Evolutionary conservation across 1,140 invertebrate species (phyloP), one percentile per base, ranked within the genome.

Genomic region (Drosophila pachea): DNA sequence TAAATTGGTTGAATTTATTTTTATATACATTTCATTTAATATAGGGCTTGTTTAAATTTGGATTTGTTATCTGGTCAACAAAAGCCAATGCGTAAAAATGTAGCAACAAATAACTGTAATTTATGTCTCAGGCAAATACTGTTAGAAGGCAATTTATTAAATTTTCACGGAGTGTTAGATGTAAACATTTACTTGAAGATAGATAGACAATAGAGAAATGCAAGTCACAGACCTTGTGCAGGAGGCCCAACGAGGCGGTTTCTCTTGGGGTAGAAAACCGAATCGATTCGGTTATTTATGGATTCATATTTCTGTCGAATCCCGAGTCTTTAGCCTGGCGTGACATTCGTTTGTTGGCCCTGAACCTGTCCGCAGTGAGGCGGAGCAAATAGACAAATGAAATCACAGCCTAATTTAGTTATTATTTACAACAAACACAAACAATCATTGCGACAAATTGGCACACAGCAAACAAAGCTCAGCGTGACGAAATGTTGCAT

Each of bases 381-480:
- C 22, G 22, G 22, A 22, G 22, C 22, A 22, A 35, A 52, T 53
- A 52, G 4, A 55, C 32, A 68, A 69, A 64, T 60, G 45, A 78
- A 83, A 73, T 78, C 64, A 53, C 49, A 55, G 76, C 62, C 76
- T 84, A 84, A 83, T 84, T 83, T 84, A 73, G 76, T 84, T 77
- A 73, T 74, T 83, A 77, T 83, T 75, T 78, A 78, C 68, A 76
- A 65, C 67, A 83, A 84, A 83, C 76, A 83, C 62, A 73, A 43
- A 43, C 65, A 84, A 70, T 70, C 76, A 73, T 56, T 66, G 67
- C 63, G 73, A 60, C 56, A 83, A 84, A 83, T 83, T 83, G 78
- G 75, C 78, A 68, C 66, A 78, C 31, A 79, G 29, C 76, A 83
- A 83, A 84, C 79, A 83, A 65, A 68, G 63, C 61, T 59, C 62